A percentile compares a stretch with the other conserved stretches of the same genome.
Conservation (phyloP, 1,140 invertebrate species). For the Papilio aristodemus region DNA sequence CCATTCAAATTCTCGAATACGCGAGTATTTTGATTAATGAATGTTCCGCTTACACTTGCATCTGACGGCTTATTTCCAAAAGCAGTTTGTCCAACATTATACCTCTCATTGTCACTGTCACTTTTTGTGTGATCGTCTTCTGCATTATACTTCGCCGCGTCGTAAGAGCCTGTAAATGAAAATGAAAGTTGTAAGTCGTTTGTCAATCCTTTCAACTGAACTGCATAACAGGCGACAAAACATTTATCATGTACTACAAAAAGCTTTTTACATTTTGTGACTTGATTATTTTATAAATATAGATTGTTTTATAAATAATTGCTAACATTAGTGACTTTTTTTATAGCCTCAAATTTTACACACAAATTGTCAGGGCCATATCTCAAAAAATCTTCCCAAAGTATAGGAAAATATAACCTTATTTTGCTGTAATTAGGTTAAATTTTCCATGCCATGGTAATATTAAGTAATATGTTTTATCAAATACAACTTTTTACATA, state of each 20-base stretch:
- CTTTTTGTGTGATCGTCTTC: conserved; percentile 62
- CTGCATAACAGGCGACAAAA: conserved; percentile 53
- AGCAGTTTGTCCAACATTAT: conserved; percentile 50
- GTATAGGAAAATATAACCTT: no score
- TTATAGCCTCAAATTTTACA: no score
- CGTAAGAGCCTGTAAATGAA: conserved; percentile 77
- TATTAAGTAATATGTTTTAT: no score
- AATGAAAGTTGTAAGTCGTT: conserved; percentile 73
- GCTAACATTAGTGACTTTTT: not conserved
- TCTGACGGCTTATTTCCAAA: conserved; percentile 51
- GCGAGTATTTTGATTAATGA: conserved; percentile 59
- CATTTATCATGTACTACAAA: conserved; percentile 65
- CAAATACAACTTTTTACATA: no score
- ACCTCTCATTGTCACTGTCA: conserved; percentile 46
- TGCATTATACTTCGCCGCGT: conserved; percentile 69
- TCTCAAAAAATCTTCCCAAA: no score
- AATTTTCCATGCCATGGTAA: no score
- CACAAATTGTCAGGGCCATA: no score
- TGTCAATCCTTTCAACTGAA: conserved; percentile 58
- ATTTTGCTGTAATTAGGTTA: no score
- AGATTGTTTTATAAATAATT: not conserved
- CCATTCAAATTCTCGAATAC: conserved; percentile 40
- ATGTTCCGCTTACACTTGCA: conserved; percentile 43
- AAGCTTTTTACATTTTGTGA: conserved; percentile 37
- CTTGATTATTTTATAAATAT: not conserved